Base-by-base conservation (phyloP, 2,888 invertebrate species). In the Polyploca ridens region DNA sequence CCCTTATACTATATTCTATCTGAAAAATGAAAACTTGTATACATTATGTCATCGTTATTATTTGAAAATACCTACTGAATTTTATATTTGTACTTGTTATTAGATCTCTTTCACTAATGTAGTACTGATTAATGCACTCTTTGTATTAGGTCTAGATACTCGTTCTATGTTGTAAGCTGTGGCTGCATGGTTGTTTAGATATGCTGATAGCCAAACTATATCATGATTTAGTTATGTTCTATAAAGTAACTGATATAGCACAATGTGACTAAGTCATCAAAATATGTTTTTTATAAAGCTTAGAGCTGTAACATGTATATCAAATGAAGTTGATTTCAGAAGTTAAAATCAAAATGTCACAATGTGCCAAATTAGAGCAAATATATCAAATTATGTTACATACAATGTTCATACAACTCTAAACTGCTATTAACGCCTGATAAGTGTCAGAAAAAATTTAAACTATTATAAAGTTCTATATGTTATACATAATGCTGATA, bases 71-170 rank as follows among this genome's bases (percentile, higher is more conserved):
- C 3, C 14, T 13, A 41, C 41, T 8, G 13, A 4, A 3, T 14
- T 44, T 44, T n/a, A 46, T 10, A 3, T 46, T 2, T n/a, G 6
- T 46, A 54, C 16, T n/a, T 19, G 54, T 54, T 19, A 54, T 10
- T 54, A 54, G 8, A 54, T n/a, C 46, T 6, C 46, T n/a, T 44
- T n/a, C 54, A 54, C 54, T 19, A 46, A 54, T 54, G 16, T 54
- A 54, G 54, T n/a, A 54, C 19, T 54, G 19, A 54, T 49, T 16
- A 16, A 10, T 19, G 54, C 54, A 54, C 54, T 54, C 7, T 5
- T 54, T 54, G 54, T 54, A 54, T 54, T 54, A 54, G 54, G n/a
- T 16, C 54, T 54, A 19, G 54, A 54, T 16, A 19, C 8, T 19
- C 19, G 19, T 7, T 19, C 54, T 54, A 46, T 46, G 19, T 54